A percentile compares a stretch with the other conserved stretches of the same genome.
Evolutionary conservation across 2,888 invertebrate genomes (phyloP).

Genomic region (Serrognathus titanus): DNA sequence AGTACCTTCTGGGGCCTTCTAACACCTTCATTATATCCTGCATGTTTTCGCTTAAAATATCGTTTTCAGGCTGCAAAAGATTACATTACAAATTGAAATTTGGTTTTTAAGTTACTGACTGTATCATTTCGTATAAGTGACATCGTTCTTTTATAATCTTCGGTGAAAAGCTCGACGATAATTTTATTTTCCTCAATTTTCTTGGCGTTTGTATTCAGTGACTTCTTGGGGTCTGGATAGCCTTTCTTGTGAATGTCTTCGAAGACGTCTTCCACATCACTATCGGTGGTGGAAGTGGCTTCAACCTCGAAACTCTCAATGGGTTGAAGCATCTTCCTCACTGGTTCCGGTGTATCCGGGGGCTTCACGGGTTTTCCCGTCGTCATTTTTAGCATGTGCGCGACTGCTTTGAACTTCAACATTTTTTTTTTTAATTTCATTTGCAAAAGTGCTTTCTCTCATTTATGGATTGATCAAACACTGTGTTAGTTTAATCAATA

Average conservation of each 20-base stretch:
- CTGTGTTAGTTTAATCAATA: too few relatives aligned
- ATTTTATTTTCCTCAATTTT: constrained; percentile 35
- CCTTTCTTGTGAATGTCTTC: constrained; percentile 33
- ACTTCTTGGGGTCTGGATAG: constrained; percentile 18
- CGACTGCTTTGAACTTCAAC: too few relatives aligned
- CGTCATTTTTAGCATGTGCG: constrained; percentile 2
- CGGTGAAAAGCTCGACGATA: constrained; percentile 35
- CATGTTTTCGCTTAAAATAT: constrained; percentile 19
- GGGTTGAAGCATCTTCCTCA: constrained; percentile 28
- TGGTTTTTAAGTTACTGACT: neutral
- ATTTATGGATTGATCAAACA: too few relatives aligned
- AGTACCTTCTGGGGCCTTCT: constrained; percentile 6
- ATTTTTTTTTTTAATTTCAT: too few relatives aligned
- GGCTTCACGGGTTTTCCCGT: neutral
- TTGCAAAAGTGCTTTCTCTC: too few relatives aligned
- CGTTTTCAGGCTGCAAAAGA: constrained; percentile 17
- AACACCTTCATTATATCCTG: constrained; percentile 18
- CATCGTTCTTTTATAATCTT: constrained; percentile 35
- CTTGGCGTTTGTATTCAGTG: constrained; percentile 23
- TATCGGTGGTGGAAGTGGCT: constrained; percentile 24
- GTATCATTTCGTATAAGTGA: constrained; percentile 25
- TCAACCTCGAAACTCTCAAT: constrained; percentile 27
- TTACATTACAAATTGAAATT: neutral
- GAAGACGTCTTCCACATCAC: constrained; percentile 34
- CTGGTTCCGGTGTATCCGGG: constrained; percentile 21